Percentiles rank a stretch among this genome's conserved stretches.
phyloP scores from a whole-genome alignment of 64 coral and sea anemone genomes.

The Porites australiensis region DNA sequence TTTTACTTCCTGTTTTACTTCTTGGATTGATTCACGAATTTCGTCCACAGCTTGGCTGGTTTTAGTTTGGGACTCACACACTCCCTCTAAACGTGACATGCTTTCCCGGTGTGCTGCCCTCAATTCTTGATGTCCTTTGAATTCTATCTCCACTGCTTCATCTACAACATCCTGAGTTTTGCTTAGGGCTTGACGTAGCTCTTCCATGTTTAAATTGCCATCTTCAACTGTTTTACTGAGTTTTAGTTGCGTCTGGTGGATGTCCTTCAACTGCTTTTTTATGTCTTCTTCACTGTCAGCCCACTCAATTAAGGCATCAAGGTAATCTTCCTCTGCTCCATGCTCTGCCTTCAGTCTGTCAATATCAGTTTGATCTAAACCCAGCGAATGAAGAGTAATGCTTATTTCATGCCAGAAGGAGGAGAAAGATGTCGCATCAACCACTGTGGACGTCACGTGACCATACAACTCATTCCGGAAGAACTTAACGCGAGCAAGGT shows the following conservation, averaged over 20 bases:
- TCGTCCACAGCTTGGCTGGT: no score
- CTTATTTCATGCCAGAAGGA: no score
- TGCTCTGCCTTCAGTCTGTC: constrained; percentile 57
- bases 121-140: no score
- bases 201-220: background rate
- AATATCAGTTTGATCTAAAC: constrained; percentile 45
- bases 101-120: no score
- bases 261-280: constrained; percentile 13
- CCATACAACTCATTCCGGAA: no score
- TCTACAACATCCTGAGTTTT: constrained; percentile 25
- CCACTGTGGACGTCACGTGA: no score
- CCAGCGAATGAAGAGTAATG: background rate
- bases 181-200: background rate
- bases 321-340: constrained; percentile 22
- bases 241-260: background rate
- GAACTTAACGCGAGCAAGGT: no score
- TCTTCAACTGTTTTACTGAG: constrained; percentile 16
- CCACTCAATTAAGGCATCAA: constrained; percentile 24
- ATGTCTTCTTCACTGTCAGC: constrained; percentile 19
- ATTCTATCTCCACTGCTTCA: background rate
- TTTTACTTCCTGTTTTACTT: constrained; percentile 39
- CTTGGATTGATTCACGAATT: background rate
- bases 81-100: no score
- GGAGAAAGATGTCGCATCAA: no score
- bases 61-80: no score